Conservation (phyloP, 1,140 invertebrate genomes). For the Samia ricini region DNA sequence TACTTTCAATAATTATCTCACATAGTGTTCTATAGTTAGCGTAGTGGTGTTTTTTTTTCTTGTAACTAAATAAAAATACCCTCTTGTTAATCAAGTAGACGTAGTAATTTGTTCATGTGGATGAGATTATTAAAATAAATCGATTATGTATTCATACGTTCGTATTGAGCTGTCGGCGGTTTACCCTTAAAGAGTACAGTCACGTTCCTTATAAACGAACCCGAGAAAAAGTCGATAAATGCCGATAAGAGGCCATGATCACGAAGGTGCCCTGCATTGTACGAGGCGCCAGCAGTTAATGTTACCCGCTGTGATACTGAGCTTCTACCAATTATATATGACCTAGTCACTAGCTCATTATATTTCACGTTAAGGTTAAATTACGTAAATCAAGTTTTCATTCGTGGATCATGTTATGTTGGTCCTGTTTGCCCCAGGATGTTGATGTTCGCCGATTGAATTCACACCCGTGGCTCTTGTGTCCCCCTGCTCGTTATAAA, state of each 20-base stretch:
- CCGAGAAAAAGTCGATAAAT: conserved; percentile 51
- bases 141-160: conserved; percentile 45
- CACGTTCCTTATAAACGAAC: conserved; percentile 44
- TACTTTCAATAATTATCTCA: too few relatives aligned
- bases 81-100: background rate
- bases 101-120: conserved; percentile 11
- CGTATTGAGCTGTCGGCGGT: conserved; percentile 52
- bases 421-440: conserved; percentile 38
- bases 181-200: conserved; percentile 46
- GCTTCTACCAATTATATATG: conserved; percentile 37
- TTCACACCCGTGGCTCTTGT: conserved; percentile 53
- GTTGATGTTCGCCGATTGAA: conserved; percentile 51
- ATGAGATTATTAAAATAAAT: conserved; percentile 41
- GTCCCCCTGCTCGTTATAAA: conserved; percentile 72
- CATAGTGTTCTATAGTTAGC: too few relatives aligned
- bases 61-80: too few relatives aligned
- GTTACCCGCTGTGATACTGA: conserved; percentile 55
- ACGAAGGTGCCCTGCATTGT: conserved; percentile 50
- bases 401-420: conserved; percentile 26
- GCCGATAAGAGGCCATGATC: conserved; percentile 61
- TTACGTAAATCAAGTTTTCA: conserved; percentile 6
- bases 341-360: conserved; percentile 13
- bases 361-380: conserved; percentile 4
- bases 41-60: too few relatives aligned
- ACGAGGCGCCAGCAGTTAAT: conserved; percentile 50